Evolutionary conservation across 37 sponge, comb jelly and placozoan species (phyloP).

Genomic region (Axinella damicornis): DNA sequence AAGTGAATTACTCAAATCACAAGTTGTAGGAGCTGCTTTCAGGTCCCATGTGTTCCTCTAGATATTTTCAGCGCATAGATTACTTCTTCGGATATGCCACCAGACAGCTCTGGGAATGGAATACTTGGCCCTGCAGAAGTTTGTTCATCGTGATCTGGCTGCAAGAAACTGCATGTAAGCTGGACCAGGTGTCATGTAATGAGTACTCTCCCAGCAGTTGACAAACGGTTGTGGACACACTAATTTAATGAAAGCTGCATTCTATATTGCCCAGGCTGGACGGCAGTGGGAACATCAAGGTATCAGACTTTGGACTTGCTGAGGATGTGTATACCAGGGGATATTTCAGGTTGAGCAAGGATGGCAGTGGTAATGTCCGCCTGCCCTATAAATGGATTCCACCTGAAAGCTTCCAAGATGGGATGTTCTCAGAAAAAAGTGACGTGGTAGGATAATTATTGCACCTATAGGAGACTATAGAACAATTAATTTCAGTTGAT

Average conservation of each 20-base stretch:
- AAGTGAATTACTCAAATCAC: too few relatives aligned
- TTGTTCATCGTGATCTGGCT: conserved; percentile 47
- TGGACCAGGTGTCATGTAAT: too few relatives aligned
- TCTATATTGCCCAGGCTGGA: too few relatives aligned
- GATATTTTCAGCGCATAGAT: conserved; percentile 20
- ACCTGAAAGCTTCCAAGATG: conserved; percentile 29
- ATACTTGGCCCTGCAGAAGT: conserved; percentile 23
- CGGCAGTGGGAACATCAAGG: conserved; percentile 14
- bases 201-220: too few relatives aligned
- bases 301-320: conserved; percentile 49
- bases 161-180: conserved; percentile 52
- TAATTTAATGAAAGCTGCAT: too few relatives aligned
- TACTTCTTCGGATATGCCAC: conserved; percentile 28
- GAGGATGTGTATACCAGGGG: conserved; percentile 40
- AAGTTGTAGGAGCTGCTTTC: too few relatives aligned
- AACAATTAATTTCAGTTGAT: background rate
- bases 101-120: conserved; percentile 44
- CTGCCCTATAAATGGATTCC: conserved; percentile 52
- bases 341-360: conserved; percentile 33
- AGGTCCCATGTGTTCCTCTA: background rate
- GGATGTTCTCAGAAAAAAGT: conserved; percentile 26
- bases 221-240: too few relatives aligned
- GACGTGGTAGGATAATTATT: conserved; percentile 25
- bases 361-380: conserved; percentile 8
- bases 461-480: too few relatives aligned